phyloP scores from a whole-genome alignment of 2,797 vertebrate genomes.

The Neostethus bicornis region DNA sequence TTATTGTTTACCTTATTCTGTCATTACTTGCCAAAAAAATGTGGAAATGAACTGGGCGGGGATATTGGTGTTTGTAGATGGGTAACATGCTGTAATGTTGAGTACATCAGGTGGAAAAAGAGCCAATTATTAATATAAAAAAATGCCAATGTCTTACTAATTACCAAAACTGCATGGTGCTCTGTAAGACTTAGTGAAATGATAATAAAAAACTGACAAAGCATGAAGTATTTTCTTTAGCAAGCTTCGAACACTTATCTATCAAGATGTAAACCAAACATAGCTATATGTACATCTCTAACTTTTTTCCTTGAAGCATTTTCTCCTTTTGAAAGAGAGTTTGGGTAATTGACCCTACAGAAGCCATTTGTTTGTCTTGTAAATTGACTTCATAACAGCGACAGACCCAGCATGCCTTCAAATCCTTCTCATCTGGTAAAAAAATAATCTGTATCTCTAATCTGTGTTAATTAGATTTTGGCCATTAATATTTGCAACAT shows the following conservation, averaged over 20 bases:
- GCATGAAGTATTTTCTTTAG: slow-evolving; percentile 52
- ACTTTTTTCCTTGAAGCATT: slow-evolving; percentile 36
- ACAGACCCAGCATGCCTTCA: too few species aligned
- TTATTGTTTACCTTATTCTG: slow-evolving; percentile 45
- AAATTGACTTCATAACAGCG: too few species aligned
- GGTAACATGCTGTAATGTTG: slow-evolving; percentile 31
- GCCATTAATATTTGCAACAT: too few species aligned
- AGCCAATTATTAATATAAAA: slow-evolving; percentile 56
- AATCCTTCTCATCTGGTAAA: too few species aligned
- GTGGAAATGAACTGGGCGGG: slow-evolving; percentile 45
- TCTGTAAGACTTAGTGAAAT: slow-evolving; percentile 55
- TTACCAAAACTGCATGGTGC: slow-evolving; percentile 55
- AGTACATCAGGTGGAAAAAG: slow-evolving; percentile 52
- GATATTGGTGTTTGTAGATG: slow-evolving; percentile 24
- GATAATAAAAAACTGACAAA: slow-evolving; percentile 68
- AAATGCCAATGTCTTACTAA: slow-evolving; percentile 68
- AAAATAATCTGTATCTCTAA: too few species aligned
- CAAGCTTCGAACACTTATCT: slow-evolving; percentile 59
- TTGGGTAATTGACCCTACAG: too few species aligned
- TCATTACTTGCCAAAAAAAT: slow-evolving; percentile 60
- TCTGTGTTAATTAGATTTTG: too few species aligned
- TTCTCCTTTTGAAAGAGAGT: too few species aligned
- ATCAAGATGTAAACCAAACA: slow-evolving; percentile 64
- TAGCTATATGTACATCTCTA: slow-evolving; percentile 24
- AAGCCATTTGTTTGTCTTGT: too few species aligned